Conservation (phyloP, 1,140 invertebrate species). For the Microplitis mediator region DNA sequence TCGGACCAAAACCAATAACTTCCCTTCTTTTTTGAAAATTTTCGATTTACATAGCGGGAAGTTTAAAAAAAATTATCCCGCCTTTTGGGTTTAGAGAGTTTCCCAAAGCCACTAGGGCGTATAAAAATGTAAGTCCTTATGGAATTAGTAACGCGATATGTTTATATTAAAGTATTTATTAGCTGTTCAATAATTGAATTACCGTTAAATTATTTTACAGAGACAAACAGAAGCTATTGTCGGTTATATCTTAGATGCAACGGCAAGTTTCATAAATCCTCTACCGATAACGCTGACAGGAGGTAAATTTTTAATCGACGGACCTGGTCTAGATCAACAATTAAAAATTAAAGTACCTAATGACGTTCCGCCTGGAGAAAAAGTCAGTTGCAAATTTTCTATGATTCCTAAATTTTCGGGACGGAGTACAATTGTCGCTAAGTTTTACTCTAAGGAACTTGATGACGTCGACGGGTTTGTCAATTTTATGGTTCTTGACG, state of each 20-base stretch:
- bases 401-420: constrained; percentile 75
- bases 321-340: constrained; percentile 75
- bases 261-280: constrained; percentile 81
- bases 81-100: too few relatives aligned
- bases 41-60: too few relatives aligned
- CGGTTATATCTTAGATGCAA: constrained; percentile 69
- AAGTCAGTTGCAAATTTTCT: constrained; percentile 72
- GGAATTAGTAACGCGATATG: too few relatives aligned
- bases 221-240: constrained; percentile 67
- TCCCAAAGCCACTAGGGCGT: too few relatives aligned
- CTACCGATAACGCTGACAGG: constrained; percentile 77
- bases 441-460: constrained; percentile 81
- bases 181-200: constrained; percentile 12
- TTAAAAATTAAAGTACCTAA: constrained; percentile 73
- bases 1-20: too few relatives aligned
- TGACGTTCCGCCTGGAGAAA: constrained; percentile 68
- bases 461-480: constrained; percentile 81
- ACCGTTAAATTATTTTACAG: constrained; percentile 52
- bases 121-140: too few relatives aligned
- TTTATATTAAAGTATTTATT: background rate
- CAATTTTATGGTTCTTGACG: background rate
- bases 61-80: too few relatives aligned
- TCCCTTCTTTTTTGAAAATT: too few relatives aligned
- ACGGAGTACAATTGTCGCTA: constrained; percentile 76
- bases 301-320: constrained; percentile 79